Evolutionary conservation across 2,797 vertebrate genomes (phyloP), one percentile per base, ranked within the genome.

Genomic region (Peromyscus attwateri): DNA sequence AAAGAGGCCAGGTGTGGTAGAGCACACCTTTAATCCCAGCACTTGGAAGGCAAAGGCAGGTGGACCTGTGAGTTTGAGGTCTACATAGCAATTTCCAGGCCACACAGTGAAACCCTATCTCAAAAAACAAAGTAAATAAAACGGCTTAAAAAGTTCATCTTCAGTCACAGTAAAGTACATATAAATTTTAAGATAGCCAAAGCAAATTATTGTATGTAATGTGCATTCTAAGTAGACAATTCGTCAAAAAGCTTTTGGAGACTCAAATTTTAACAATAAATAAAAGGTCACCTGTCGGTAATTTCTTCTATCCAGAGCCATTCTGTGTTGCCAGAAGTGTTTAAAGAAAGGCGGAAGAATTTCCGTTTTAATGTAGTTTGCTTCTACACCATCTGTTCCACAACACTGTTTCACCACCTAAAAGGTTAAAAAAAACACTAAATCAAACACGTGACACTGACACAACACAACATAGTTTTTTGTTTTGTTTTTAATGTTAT

Each of bases 391-490:
- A 97, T 99, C 99, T 0, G 99, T 99, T 77, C 99, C 99, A 98
- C 99, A 99, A 95, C 99, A 99, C 98, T 99, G 99, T 97, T 99
- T 99, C 97, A 99, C 99, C 96, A 99, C 99, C 99, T 99, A 82
- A 0, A 66, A 83, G 19, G 21, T 92, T 83, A 60, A 92, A 62
- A 96, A 96, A n/a, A 49, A 49, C 21, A 87, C 34, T 13, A 55
- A 62, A 90, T 87, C 52, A 70, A 85, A 84, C 6, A 91, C 6
- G 87, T 25, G 89, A 19, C 66, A 57, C 4, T 77, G 7, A 6
- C 52, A 60, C 19, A 52, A 52, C 52, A 14, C 21, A 93, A 82
- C 29, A 43, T 43, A 4, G 43, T 43, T 43, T 14, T 27, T n/a
- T 80, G 17, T 70, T 55, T 55, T 71, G 21, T 80, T 88, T n/a